Conservation (phyloP, 2,113 vertebrate species). For the Heterotilapia buettikoferi region DNA sequence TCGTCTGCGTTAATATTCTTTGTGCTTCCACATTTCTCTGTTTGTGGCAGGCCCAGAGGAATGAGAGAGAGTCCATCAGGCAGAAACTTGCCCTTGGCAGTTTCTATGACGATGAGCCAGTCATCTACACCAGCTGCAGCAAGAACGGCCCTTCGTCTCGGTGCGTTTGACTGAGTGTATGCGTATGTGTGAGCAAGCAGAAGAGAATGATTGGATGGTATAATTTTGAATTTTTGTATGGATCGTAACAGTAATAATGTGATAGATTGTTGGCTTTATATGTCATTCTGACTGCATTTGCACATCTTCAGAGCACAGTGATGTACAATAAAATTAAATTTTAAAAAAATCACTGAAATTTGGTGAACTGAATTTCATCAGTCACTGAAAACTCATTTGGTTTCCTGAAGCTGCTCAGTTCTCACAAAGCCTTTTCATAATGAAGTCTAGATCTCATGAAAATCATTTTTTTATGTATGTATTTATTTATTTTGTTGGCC, state of each 20-base stretch:
- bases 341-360: neutral
- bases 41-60: slow-evolving; percentile 88
- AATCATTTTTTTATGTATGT: neutral
- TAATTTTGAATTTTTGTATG: neutral
- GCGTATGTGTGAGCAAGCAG: neutral
- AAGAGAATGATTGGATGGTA: neutral
- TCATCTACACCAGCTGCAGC: slow-evolving; percentile 93
- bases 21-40: neutral
- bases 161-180: slow-evolving; percentile 68
- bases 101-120: slow-evolving; percentile 98
- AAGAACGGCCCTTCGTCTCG: slow-evolving; percentile 86
- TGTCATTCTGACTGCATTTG: neutral
- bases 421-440: neutral
- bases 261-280: neutral
- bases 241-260: neutral
- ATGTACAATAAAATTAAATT: neutral
- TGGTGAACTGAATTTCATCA: neutral
- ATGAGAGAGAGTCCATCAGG: slow-evolving; percentile 95
- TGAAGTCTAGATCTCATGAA: neutral
- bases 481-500: neutral
- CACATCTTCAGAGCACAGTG: neutral
- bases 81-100: slow-evolving; percentile 98
- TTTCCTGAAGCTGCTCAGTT: neutral
- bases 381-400: neutral
- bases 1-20: neutral